These are phyloP conservation scores for Arrhopalites spinosus DNA, from an alignment of 2,888 invertebrate genomes.

Conservation along the genomic window DNA sequence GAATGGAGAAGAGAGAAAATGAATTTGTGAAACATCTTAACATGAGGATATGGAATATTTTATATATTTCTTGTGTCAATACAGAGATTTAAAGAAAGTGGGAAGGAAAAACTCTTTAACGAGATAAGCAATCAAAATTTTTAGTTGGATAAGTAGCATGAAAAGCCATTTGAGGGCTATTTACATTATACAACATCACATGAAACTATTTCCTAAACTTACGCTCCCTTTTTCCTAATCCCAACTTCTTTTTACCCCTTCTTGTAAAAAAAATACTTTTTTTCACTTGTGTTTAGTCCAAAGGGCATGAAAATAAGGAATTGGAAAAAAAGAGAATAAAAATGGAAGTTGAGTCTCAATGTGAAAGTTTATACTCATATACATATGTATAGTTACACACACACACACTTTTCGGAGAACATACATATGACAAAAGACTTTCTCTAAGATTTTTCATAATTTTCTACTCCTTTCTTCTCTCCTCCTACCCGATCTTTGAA, in stretches of 20 bases:
- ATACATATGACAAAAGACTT: no score
- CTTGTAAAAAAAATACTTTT: no score
- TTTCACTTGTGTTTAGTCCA: not conserved
- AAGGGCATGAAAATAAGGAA: not conserved
- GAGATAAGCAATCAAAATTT: conserved; percentile 11
- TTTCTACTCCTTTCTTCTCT: not conserved
- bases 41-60: not conserved
- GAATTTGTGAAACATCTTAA: not conserved
- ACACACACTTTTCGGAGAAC: no score
- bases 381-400: no score
- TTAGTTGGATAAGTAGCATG: not conserved
- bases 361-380: no score
- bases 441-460: not conserved
- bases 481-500: not conserved
- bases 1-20: not conserved
- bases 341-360: no score
- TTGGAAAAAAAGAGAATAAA: no score
- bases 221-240: no score
- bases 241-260: no score
- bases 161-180: conserved; percentile 6
- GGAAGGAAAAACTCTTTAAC: not conserved
- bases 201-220: no score
- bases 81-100: no score
- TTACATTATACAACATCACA: not conserved
- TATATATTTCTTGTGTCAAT: conserved; percentile 6